Evolutionary conservation across 2,797 vertebrate species (phyloP).

Genomic region (Acanthornis magna): DNA sequence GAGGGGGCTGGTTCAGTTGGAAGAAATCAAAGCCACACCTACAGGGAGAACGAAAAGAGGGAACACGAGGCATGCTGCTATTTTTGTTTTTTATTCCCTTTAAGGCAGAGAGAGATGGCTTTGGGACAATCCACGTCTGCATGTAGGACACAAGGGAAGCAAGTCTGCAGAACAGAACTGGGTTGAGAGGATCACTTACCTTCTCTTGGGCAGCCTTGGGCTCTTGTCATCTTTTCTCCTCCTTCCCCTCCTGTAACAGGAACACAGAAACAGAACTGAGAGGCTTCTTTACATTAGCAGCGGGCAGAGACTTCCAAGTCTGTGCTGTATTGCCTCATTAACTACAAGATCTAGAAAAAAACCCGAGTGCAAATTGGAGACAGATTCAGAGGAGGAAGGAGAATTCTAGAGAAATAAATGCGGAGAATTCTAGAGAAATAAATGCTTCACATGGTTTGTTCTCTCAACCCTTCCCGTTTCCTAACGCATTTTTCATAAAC

Average conservation of each 20-base stretch:
- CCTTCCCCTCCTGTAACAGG: slow-evolving; percentile 85
- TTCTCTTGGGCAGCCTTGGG: slow-evolving; percentile 92
- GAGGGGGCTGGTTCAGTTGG: background rate
- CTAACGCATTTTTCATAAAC: background rate
- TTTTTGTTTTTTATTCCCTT: background rate
- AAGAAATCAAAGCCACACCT: background rate
- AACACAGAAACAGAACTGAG: slow-evolving; percentile 17
- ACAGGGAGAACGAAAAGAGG: background rate
- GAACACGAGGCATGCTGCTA: background rate
- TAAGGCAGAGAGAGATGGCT: background rate
- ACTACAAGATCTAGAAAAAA: background rate
- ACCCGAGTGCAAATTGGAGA: background rate
- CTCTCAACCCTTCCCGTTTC: background rate
- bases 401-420: background rate
- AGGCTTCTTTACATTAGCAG: background rate
- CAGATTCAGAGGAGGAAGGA: background rate
- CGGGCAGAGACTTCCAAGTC: background rate
- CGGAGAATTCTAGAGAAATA: background rate
- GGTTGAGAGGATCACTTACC: slow-evolving; percentile 72
- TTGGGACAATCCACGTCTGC: background rate
- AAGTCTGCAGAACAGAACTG: background rate
- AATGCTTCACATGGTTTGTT: background rate
- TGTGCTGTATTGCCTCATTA: background rate
- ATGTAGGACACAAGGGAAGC: background rate
- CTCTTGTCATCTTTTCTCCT: slow-evolving; percentile 98